Evolutionary conservation across 2,113 vertebrate species (phyloP), one percentile per base, ranked within the genome.

Genomic region (Leptobrachium ailaonicum): DNA sequence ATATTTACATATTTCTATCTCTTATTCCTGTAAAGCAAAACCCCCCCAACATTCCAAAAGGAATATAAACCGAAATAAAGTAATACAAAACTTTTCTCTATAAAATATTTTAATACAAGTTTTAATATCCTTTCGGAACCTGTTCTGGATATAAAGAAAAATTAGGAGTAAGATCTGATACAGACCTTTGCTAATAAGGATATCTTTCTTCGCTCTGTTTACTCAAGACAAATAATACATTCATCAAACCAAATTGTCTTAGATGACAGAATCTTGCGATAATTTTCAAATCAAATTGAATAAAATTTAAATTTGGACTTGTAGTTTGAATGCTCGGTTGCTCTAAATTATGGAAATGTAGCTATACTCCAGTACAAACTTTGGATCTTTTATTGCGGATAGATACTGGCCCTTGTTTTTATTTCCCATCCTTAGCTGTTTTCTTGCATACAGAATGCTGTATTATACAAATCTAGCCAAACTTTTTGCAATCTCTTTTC

Each of bases 401-500:
- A 44, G 10, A 10, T 72, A 72, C 54, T 32, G 20, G 20, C 47
- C 32, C 70, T 20, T 72, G 45, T 32, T 54, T 32, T n/a, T 72
- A 54, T 72, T 72, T 72, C 47, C 70, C 70, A 72, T 72, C 47
- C 1, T 56, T 72, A 32, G 70, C n/a, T 72, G 50, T 20, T 72
- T 2, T 54, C 40, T 54, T 72, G 50, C 70, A 72, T 72, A 72
- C 70, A 54, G 70, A 72, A 72, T 72, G 70, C 50, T 43, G 47
- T 72, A 72, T 72, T 72, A 72, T 72, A 72, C 70, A 72, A 54
- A 72, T 72, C 45, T 32, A 50, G 20, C 54, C 54, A 50, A 72
- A 72, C 54, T 72, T 45, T 72, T 72, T 50, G 13, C 70, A 45
- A 72, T 72, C 20, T 72, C 70, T 72, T 72, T 72, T 72, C 70